phyloP scores from a whole-genome alignment of 1,140 invertebrate species.

The Orchestia grillus region DNA sequence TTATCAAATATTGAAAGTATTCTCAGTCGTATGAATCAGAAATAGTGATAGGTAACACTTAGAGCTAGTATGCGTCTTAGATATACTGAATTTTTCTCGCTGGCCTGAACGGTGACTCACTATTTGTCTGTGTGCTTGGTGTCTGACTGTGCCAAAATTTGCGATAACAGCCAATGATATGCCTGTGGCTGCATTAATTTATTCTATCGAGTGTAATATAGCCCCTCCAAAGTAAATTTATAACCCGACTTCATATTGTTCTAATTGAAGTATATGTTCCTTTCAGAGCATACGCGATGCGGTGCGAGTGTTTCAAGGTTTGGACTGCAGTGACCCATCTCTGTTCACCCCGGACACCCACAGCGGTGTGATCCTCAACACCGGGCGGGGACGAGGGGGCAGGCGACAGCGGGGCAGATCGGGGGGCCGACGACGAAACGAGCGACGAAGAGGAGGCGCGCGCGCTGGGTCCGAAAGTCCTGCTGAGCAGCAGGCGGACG shows the following conservation, averaged over 20 bases:
- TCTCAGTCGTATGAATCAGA: neutral
- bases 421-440: neutral
- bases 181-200: neutral
- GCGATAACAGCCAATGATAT: neutral
- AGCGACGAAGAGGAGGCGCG: neutral
- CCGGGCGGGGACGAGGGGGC: neutral
- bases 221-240: neutral
- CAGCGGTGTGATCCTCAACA: conserved; percentile 4
- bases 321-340: conserved; percentile 65
- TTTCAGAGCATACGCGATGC: conserved; percentile 62
- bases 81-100: neutral
- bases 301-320: conserved; percentile 60
- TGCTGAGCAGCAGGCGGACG: neutral
- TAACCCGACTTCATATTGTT: neutral
- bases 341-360: conserved; percentile 61
- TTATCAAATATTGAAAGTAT: neutral
- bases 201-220: neutral
- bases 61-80: neutral
- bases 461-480: neutral
- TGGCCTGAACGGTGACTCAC: neutral
- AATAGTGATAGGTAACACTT: neutral
- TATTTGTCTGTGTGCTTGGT: neutral
- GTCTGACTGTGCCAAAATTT: neutral
- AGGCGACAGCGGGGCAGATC: neutral
- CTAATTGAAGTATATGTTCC: neutral